These are phyloP conservation scores for Grallaria varia DNA, from an alignment of 2,113 vertebrate species.

Conservation along the genomic window DNA sequence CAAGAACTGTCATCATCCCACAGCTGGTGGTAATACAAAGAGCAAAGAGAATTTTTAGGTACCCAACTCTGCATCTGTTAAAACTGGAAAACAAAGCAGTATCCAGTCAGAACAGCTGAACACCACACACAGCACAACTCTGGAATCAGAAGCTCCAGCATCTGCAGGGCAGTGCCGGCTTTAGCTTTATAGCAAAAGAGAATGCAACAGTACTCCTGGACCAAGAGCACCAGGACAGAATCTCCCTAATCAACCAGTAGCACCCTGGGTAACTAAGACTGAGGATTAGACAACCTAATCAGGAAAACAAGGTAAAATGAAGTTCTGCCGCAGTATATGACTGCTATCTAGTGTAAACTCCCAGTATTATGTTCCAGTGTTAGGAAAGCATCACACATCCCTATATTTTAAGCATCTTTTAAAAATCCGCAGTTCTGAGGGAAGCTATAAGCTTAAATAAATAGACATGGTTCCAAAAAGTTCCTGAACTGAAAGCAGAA, in stretches of 20 bases:
- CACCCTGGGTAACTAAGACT: neutral
- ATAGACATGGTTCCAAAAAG: neutral
- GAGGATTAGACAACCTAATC: neutral
- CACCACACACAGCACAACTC: neutral
- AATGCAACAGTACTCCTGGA: neutral
- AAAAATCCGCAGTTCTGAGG: neutral
- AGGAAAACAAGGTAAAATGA: neutral
- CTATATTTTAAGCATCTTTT: neutral
- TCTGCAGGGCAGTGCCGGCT: neutral
- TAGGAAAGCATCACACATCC: neutral
- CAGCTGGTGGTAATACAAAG: neutral
- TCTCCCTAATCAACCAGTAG: neutral
- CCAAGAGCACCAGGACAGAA: neutral
- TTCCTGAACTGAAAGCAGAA: neutral
- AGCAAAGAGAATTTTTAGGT: neutral
- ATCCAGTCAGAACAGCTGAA: neutral
- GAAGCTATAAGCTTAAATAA: neutral
- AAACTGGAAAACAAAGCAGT: neutral
- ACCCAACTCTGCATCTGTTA: neutral
- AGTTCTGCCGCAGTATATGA: neutral
- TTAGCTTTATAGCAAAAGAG: neutral
- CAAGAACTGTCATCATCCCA: neutral
- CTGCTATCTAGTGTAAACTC: neutral
- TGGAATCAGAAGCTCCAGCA: neutral
- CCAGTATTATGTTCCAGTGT: rapidly evolving